Evolutionary conservation across 2,888 invertebrate genomes (phyloP), one percentile per base, ranked within the genome.

Genomic region (Ophion slaviceki): DNA sequence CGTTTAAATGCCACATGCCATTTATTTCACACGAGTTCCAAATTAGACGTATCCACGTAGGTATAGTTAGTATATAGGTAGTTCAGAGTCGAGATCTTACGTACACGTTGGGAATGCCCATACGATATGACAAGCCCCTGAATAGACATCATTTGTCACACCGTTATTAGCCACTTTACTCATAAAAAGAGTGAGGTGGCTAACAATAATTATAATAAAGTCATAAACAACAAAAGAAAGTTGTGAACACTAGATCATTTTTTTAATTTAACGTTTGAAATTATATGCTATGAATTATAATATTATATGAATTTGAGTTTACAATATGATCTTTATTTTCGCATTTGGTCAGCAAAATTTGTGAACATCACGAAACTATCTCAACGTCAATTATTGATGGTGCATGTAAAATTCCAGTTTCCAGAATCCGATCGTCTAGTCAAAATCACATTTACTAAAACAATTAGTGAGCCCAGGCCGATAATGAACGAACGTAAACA

Each of bases 21-120:
- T 91, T 91, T 92, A 87, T 92, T 93, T 93, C 93, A 92, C 93
- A 92, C 91, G 91, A 91, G 89, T 90, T 90, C 64, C 59, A 80
- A 81, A 86, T 80, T 74, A 74, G 53, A 61, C 53, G 66, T 40
- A 57, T 40, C 68, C 75, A 61, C 47, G 17, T 32, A 32, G 32
- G 57, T 80, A 45, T 75, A 28, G 10, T 8, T 68, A 20, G 7
- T 24, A 67, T 80, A 45, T 75, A 28, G 10, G 11, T 68, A 20
- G 3, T 24, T 32, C 24, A 76, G 59, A 79, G 64, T 61, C 36
- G 47, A 67, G 79, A 66, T 79, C 20, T 14, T 67, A 6, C 20
- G 7, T 61, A 14, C 20, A 2, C 61, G n/a, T 61, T 68, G 68
- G 45, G 64, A 68, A 85, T 82, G 10, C 68, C 68, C 68, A 70